Percentiles rank a stretch among this genome's conserved stretches.
Evolutionary conservation across 1,140 invertebrate species (phyloP).

Genomic region (Apis florea): DNA sequence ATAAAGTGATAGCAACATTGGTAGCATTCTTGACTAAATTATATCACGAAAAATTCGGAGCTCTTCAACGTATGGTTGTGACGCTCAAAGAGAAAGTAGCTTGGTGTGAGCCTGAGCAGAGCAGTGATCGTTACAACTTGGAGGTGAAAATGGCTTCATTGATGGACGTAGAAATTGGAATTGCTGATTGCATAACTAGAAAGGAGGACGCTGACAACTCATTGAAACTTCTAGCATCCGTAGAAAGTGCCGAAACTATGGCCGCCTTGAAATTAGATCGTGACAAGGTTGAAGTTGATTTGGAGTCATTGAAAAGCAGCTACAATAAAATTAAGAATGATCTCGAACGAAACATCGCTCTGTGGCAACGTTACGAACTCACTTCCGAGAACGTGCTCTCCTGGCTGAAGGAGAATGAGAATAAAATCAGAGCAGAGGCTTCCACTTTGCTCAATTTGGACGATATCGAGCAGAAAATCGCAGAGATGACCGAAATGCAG

Average conservation of each 20-base stretch:
- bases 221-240: constrained; percentile 84
- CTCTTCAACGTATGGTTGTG: constrained; percentile 89
- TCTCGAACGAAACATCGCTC: constrained; percentile 86
- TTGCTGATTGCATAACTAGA: constrained; percentile 85
- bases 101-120: constrained; percentile 94
- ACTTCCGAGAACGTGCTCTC: constrained; percentile 88
- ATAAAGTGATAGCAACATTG: constrained; percentile 91
- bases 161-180: constrained; percentile 87
- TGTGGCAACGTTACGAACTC: constrained; percentile 91
- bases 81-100: constrained; percentile 92
- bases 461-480: constrained; percentile 87
- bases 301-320: constrained; percentile 85
- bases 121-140: constrained; percentile 94
- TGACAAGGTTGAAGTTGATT: constrained; percentile 84
- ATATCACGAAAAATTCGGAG: constrained; percentile 91
- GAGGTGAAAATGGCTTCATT: constrained; percentile 93
- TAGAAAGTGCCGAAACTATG: constrained; percentile 85
- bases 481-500: constrained; percentile 84
- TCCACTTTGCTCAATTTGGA: constrained; percentile 85
- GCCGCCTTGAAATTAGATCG: constrained; percentile 84
- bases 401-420: constrained; percentile 94
- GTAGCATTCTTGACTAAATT: constrained; percentile 92
- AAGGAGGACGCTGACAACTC: constrained; percentile 86
- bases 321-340: constrained; percentile 86
- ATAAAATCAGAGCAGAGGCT: constrained; percentile 87